Percentiles rank a stretch among this genome's conserved stretches.
Evolutionary conservation across 2,888 invertebrate species (phyloP).

Genomic region (Stegana nigrithorax): DNA sequence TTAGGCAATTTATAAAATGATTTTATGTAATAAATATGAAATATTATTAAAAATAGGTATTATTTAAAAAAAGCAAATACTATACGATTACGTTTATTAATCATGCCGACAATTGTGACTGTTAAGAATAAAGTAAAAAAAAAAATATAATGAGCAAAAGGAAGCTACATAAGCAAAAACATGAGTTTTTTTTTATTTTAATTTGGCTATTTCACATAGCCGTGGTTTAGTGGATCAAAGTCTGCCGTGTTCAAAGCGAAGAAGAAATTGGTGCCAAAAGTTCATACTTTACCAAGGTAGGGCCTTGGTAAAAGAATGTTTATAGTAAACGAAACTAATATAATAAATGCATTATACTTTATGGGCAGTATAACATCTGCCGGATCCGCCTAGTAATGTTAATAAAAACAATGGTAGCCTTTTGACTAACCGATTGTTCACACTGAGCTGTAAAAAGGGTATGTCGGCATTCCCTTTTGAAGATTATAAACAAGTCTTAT

Average conservation of each 20-base stretch:
- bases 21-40: background rate
- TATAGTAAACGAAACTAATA: no score
- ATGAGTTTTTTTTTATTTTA: background rate
- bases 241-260: background rate
- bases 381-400: no score
- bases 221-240: background rate
- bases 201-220: background rate
- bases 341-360: no score
- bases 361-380: no score
- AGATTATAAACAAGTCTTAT: no score
- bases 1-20: constrained; percentile 2
- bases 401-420: no score
- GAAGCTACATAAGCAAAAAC: background rate
- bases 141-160: background rate
- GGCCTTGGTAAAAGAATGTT: no score
- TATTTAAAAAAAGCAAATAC: constrained; percentile 2
- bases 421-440: no score
- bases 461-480: no score
- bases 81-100: background rate
- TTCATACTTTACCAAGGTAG: background rate
- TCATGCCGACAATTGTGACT: background rate
- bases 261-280: background rate
- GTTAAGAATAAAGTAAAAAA: background rate
- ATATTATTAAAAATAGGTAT: background rate
- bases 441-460: no score